phyloP scores from a whole-genome alignment of 2,113 vertebrate genomes.

The Vimba vimba region DNA sequence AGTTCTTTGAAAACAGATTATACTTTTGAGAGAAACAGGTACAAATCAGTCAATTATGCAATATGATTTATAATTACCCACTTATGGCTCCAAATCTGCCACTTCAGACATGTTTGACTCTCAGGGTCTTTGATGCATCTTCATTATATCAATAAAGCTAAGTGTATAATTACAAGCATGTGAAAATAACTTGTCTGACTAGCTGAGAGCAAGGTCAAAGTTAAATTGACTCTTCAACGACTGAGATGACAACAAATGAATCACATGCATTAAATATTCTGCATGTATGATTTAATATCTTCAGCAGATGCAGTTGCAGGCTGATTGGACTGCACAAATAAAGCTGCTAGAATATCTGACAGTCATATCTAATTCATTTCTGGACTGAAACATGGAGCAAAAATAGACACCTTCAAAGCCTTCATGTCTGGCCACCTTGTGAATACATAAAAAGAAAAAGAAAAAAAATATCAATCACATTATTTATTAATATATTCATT shows the following conservation, averaged over 20 bases:
- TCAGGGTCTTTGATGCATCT: slow-evolving; percentile 8
- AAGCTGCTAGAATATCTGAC: slow-evolving; percentile 1
- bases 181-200: not conserved
- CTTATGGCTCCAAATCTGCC: not conserved
- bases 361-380: slow-evolving; percentile 7
- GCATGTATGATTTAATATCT: slow-evolving; percentile 27
- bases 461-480: slow-evolving; percentile 22
- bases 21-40: not conserved
- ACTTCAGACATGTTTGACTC: not conserved
- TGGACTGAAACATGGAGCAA: not conserved
- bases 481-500: slow-evolving; percentile 45
- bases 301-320: not conserved
- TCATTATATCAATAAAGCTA: not conserved
- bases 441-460: slow-evolving; percentile 18
- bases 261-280: not conserved
- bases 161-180: not conserved
- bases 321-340: slow-evolving; percentile 6
- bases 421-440: slow-evolving; percentile 8
- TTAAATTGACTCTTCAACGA: not conserved
- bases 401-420: slow-evolving; percentile 39
- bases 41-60: not conserved
- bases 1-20: not conserved
- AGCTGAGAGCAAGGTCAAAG: slow-evolving; percentile 3
- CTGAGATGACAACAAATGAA: not conserved
- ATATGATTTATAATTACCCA: slow-evolving; percentile 4